Evolutionary conservation across 2,113 vertebrate species (phyloP), one percentile per base, ranked within the genome.

Genomic region (Gadus chalcogrammus): DNA sequence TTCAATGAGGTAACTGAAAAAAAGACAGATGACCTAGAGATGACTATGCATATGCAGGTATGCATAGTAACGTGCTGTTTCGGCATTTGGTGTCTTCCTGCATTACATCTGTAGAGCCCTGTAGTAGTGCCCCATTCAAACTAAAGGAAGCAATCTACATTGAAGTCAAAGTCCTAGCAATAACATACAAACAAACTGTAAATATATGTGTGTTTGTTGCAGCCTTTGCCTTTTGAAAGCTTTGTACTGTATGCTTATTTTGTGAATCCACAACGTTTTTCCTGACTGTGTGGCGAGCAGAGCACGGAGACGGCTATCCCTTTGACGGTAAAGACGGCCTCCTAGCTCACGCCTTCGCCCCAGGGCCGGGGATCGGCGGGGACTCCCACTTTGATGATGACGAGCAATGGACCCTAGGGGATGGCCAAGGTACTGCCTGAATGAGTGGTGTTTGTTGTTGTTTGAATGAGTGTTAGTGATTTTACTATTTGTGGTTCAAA

Each of bases 341-440:
- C 31, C 86, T 99, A 89, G 97, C 97, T 85, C 97, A 99, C 0
- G 97, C 97, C 15, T 99, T 99, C 9, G 97, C 97, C 22, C 97
- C 97, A 0, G 96, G 96, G 55, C 87, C 94, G 62, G 96, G 96
- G 3, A 94, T 97, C 61, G 97, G 97, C 20, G 97, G 97, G 64
- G 97, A 99, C 83, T 99, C 97, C 53, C 97, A 99, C 78, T 99
- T 99, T 79, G 97, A 99, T 42, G 97, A 99, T 28, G 97, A 99
- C 78, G 97, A 99, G 72, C 92, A 97, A 72, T 99, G 97, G 97
- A 98, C 97, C 1, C 89, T 99, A 67, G 97, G 97, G 79, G 97
- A 99, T 16, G 97, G 97, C 9, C 95, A 96, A 95, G 96, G 97
- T 99, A 92, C 77, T 8, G 42, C 42, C 42, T 48, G 42, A 48